Conservation (phyloP, 2,888 invertebrate species). For the Latrodectus hesperus region DNA sequence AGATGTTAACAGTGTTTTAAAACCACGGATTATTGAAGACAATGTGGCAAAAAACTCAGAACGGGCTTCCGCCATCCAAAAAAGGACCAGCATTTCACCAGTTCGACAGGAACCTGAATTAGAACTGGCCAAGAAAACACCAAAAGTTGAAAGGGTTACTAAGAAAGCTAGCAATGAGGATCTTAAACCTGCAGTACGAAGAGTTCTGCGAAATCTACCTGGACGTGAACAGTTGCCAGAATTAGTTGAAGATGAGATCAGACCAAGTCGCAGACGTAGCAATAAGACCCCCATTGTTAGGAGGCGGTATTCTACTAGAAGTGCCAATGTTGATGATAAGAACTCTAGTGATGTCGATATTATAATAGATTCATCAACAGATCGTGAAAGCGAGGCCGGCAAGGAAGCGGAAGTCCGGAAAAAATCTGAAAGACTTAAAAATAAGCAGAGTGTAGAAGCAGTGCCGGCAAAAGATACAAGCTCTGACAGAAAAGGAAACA, state of each 20-base stretch:
- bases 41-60: constrained; percentile 62
- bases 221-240: constrained; percentile 21
- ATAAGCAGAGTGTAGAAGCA: constrained; percentile 39
- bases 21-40: constrained; percentile 31
- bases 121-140: constrained; percentile 8
- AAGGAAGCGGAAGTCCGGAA: constrained; percentile 68
- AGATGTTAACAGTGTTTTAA: constrained; percentile 25
- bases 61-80: constrained; percentile 68
- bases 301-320: constrained; percentile 46
- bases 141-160: constrained; percentile 26
- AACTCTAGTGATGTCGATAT: constrained; percentile 31
- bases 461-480: constrained; percentile 48
- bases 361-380: constrained; percentile 50
- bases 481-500: constrained; percentile 2
- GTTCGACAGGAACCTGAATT: constrained; percentile 9
- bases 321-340: constrained; percentile 26
- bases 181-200: background rate
- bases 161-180: constrained; percentile 22
- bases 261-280: constrained; percentile 3
- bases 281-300: constrained; percentile 1
- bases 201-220: constrained; percentile 44
- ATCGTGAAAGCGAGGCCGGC: constrained; percentile 61
- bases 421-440: constrained; percentile 60
- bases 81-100: constrained; percentile 55
- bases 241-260: background rate